These are phyloP conservation scores for Champsocephalus esox DNA, from an alignment of 2,797 vertebrate species.

Conservation along the genomic window DNA sequence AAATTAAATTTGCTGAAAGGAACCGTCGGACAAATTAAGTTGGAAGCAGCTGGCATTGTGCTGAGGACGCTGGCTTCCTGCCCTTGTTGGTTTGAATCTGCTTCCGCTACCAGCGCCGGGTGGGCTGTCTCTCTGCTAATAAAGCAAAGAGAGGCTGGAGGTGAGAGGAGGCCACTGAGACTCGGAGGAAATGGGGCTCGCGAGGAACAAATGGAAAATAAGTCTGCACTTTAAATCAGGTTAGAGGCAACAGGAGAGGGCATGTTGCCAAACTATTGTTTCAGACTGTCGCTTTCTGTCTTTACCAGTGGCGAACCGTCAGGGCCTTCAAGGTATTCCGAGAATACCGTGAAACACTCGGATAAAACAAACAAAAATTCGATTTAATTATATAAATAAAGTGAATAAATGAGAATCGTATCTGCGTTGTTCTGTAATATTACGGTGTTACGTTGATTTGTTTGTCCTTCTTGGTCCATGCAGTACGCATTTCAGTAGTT, in stretches of 20 bases:
- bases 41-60: constrained; percentile 69
- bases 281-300: constrained; percentile 22
- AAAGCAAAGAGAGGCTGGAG: constrained; percentile 30
- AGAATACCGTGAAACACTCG: too few relatives aligned
- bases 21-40: constrained; percentile 69
- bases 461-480: too few relatives aligned
- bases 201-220: constrained; percentile 56
- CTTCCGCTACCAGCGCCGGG: constrained; percentile 47
- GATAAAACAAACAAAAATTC: too few relatives aligned
- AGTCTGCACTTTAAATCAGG: constrained; percentile 43
- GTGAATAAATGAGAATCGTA: too few relatives aligned
- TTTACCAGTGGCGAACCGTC: too few relatives aligned
- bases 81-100: constrained; percentile 49
- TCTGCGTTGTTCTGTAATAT: too few relatives aligned
- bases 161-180: constrained; percentile 56
- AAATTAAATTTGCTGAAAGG: constrained; percentile 71
- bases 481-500: too few relatives aligned
- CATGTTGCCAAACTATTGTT: constrained; percentile 55
- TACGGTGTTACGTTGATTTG: too few relatives aligned
- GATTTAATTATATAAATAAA: too few relatives aligned
- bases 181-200: constrained; percentile 52
- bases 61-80: constrained; percentile 66
- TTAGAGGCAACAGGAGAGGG: constrained; percentile 33
- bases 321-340: too few relatives aligned
- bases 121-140: constrained; percentile 44